phyloP scores from a whole-genome alignment of 2,888 invertebrate genomes.

The Hofmannophila pseudospretella region DNA sequence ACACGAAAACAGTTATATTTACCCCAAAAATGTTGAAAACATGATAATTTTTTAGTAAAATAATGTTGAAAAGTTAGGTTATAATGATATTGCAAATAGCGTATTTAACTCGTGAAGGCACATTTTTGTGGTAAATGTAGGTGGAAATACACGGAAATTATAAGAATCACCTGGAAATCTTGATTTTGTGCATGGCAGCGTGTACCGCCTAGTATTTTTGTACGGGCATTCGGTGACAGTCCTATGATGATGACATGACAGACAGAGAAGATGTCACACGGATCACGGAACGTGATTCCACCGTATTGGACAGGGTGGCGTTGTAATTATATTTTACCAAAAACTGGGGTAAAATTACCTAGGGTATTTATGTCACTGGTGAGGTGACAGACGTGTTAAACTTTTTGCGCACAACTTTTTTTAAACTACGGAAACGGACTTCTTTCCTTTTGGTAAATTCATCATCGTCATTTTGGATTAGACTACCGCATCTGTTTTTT shows the following conservation, averaged over 20 bases:
- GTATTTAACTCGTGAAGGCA: slow-evolving; percentile 2
- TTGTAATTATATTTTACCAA: neutral
- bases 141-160: slow-evolving; percentile 1
- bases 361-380: too few species aligned
- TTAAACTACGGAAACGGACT: too few species aligned
- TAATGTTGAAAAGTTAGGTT: slow-evolving; percentile 41
- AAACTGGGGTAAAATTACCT: too few species aligned
- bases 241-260: slow-evolving; percentile 69
- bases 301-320: slow-evolving; percentile 10
- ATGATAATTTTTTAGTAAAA: slow-evolving; percentile 1
- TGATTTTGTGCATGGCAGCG: slow-evolving; percentile 75
- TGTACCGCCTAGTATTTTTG: slow-evolving; percentile 58
- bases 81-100: slow-evolving; percentile 52
- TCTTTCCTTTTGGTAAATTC: too few species aligned
- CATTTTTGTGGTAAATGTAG: slow-evolving; percentile 7
- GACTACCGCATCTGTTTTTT: too few species aligned
- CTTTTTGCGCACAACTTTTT: too few species aligned
- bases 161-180: slow-evolving; percentile 58
- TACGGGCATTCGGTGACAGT: slow-evolving; percentile 71
- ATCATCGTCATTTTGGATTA: too few species aligned
- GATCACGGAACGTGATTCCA: slow-evolving; percentile 20
- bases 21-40: slow-evolving; percentile 6
- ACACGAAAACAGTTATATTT: slow-evolving; percentile 3
- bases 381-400: too few species aligned
- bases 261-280: slow-evolving; percentile 31